Evolutionary conservation across 1,140 invertebrate genomes (phyloP).

Genomic region (Drosophila tristis): DNA sequence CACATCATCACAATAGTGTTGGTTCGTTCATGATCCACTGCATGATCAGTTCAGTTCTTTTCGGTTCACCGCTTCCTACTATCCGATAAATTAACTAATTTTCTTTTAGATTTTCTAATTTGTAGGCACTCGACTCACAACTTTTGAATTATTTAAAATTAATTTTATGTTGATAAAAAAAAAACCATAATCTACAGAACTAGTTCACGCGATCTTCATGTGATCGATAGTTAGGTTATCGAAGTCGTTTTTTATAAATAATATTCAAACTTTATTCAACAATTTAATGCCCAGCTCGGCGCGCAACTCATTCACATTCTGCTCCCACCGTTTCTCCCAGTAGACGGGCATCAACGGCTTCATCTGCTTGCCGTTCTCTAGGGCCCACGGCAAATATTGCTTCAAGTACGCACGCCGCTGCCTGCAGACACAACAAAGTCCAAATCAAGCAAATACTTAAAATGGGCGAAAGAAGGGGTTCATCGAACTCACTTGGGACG

Average conservation of each 20-base stretch:
- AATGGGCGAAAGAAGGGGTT: constrained; percentile 10
- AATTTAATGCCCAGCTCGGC: constrained; percentile 89
- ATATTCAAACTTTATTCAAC: constrained; percentile 59
- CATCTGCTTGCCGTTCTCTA: constrained; percentile 90
- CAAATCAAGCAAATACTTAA: constrained; percentile 24
- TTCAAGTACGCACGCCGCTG: constrained; percentile 92
- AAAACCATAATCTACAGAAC: no score
- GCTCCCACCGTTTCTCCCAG: constrained; percentile 97
- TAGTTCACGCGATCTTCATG: background rate
- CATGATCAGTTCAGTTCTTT: no score
- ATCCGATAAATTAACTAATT: no score
- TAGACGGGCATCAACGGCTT: constrained; percentile 91
- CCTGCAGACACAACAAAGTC: constrained; percentile 84
- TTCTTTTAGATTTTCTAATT: no score
- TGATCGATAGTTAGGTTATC: constrained; percentile 25
- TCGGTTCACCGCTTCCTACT: no score
- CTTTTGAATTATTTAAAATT: no score
- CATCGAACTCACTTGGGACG: constrained; percentile 88
- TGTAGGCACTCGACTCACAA: no score
- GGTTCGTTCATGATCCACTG: no score
- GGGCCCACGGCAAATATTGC: constrained; percentile 94
- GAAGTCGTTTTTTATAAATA: constrained; percentile 14
- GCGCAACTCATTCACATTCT: constrained; percentile 92
- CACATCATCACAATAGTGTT: constrained; percentile 53
- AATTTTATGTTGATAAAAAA: no score